Conservation (phyloP, 1,140 invertebrate species). For the Megalopta genalis region DNA sequence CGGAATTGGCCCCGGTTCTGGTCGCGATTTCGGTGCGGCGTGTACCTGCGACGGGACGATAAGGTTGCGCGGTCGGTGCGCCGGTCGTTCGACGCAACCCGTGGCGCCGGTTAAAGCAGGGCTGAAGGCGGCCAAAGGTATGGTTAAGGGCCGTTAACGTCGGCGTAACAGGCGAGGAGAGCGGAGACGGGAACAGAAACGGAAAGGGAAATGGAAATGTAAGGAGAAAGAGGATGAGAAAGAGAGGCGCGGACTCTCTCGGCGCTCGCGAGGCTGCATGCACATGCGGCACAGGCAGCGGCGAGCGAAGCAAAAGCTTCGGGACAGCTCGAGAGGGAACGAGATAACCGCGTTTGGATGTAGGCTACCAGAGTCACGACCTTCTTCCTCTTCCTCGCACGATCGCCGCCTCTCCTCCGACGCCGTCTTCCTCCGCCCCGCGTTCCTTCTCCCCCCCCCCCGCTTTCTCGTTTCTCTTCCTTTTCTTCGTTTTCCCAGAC, state of each 20-base stretch:
- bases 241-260: neutral
- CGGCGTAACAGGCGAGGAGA: constrained; percentile 46
- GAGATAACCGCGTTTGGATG: constrained; percentile 72
- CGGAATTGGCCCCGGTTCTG: too few relatives aligned
- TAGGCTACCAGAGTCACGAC: constrained; percentile 79
- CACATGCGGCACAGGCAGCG: constrained; percentile 8
- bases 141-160: constrained; percentile 63
- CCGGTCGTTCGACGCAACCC: constrained; percentile 27
- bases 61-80: constrained; percentile 6
- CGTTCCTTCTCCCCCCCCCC: too few relatives aligned
- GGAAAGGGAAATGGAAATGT: too few relatives aligned
- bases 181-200: too few relatives aligned
- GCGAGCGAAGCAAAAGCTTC: constrained; percentile 51
- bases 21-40: neutral
- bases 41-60: neutral
- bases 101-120: constrained; percentile 38
- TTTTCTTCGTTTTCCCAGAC: constrained; percentile 63
- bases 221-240: neutral
- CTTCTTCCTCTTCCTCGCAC: constrained; percentile 75
- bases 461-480: constrained; percentile 69
- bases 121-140: constrained; percentile 44
- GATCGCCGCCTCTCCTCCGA: constrained; percentile 43
- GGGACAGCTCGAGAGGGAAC: constrained; percentile 65
- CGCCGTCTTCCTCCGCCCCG: constrained; percentile 4
- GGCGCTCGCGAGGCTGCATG: neutral